Conservation (phyloP, 2,113 vertebrate genomes). For the Chaenocephalus aceratus region DNA sequence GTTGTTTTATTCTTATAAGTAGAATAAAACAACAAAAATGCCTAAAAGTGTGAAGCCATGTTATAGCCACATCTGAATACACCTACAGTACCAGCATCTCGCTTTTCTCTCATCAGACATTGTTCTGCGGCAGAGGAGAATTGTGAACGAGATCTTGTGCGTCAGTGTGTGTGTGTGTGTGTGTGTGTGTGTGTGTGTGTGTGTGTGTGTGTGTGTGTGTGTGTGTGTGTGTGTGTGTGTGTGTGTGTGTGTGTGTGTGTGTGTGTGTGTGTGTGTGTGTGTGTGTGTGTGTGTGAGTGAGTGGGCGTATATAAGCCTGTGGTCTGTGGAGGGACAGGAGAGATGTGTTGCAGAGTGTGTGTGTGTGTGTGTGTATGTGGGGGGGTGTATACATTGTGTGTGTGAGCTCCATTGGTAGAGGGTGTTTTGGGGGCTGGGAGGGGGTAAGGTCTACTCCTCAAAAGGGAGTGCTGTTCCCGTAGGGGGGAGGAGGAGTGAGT, state of each 20-base stretch:
- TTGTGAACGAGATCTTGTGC: constrained; percentile 63
- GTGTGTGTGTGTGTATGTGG: constrained; percentile 18
- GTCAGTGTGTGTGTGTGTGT: constrained; percentile 39
- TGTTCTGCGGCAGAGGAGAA: constrained; percentile 56
- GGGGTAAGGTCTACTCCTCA: constrained; percentile 44
- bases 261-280: no score
- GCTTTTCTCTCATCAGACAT: constrained; percentile 48
- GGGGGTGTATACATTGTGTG: constrained; percentile 42
- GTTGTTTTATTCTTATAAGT: background rate
- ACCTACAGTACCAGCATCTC: constrained; percentile 44
- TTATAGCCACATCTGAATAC: constrained; percentile 27
- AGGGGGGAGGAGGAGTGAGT: constrained; percentile 64
- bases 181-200: no score
- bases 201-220: no score
- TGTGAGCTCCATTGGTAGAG: constrained; percentile 21
- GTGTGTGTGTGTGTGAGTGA: background rate
- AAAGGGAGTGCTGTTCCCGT: constrained; percentile 71
- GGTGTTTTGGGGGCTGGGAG: background rate
- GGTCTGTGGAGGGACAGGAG: constrained; percentile 60
- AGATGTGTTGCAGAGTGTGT: constrained; percentile 42
- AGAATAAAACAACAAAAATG: constrained; percentile 4
- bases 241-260: no score
- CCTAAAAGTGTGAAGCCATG: background rate
- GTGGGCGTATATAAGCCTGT: constrained; percentile 64
- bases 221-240: no score